These are phyloP conservation scores for Escarpia spicata DNA, from an alignment of 2,888 invertebrate genomes.

Conservation along the genomic window DNA sequence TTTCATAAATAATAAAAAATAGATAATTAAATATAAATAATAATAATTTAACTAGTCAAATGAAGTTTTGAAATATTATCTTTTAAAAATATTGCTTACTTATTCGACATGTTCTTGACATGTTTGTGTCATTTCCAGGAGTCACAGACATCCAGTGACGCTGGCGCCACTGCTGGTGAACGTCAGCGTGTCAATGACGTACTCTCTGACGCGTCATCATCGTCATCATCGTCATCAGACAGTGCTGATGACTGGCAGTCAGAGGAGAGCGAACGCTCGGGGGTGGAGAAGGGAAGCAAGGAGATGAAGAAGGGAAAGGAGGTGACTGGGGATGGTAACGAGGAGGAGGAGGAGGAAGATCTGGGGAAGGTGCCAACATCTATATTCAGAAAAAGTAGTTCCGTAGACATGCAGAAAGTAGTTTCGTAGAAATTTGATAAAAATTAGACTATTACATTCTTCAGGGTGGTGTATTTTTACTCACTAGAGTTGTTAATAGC, in stretches of 20 bases:
- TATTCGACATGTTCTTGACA: neutral
- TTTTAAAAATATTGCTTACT: neutral
- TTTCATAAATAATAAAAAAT: too few species aligned
- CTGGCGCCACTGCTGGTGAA: constrained; percentile 24
- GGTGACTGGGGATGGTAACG: constrained; percentile 33
- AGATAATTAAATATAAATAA: too few species aligned
- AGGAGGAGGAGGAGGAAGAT: constrained; percentile 52
- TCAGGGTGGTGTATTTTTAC: too few species aligned
- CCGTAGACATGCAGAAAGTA: too few species aligned
- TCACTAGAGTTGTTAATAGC: too few species aligned
- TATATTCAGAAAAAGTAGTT: neutral
- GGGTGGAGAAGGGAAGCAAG: constrained; percentile 33
- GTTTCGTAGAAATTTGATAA: too few species aligned
- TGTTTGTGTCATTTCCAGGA: constrained; percentile 26
- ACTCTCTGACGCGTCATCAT: neutral
- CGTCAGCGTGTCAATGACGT: neutral
- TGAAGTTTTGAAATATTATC: too few species aligned
- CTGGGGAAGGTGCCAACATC: constrained; percentile 49
- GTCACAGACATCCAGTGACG: constrained; percentile 39
- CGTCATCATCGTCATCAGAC: neutral
- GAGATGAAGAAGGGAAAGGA: constrained; percentile 39
- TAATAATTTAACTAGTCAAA: too few species aligned
- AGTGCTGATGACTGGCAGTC: constrained; percentile 25
- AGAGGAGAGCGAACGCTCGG: constrained; percentile 33
- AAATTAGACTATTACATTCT: too few species aligned